Percentiles rank a stretch among this genome's conserved stretches.
Conservation (phyloP, 2,113 vertebrate species). For the Crypturellus undulatus region DNA sequence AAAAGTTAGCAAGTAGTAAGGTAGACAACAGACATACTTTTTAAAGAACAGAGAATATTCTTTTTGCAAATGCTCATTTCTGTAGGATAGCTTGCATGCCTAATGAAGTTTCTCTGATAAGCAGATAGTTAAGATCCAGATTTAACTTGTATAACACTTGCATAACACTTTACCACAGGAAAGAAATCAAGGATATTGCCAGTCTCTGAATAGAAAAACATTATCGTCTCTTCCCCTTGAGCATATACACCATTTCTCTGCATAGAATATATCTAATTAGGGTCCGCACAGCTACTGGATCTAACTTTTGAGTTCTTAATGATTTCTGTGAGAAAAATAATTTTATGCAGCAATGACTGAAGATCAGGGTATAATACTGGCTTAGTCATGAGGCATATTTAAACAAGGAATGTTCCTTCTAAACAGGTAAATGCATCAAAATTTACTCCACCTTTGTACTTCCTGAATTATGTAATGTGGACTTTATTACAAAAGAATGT, state of each 20-base stretch:
- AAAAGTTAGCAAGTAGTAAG: background rate
- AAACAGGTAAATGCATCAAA: background rate
- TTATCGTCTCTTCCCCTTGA: background rate
- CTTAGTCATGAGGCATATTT: background rate
- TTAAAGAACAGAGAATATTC: rapidly evolving
- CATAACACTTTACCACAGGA: no score
- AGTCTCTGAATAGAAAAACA: background rate
- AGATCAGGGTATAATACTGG: background rate
- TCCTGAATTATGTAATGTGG: background rate
- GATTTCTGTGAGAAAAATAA: background rate
- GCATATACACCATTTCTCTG: rapidly evolving
- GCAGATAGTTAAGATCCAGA: background rate
- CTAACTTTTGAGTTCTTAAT: background rate
- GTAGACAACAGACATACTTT: background rate
- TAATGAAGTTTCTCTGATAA: background rate
- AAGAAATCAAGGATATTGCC: background rate
- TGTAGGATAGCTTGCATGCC: background rate
- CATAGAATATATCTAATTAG: background rate
- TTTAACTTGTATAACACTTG: background rate
- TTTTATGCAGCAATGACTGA: background rate
- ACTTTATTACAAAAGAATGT: background rate
- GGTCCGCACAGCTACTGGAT: background rate
- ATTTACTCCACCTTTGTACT: background rate
- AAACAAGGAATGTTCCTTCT: background rate
- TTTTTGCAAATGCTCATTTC: background rate